These are phyloP conservation scores for Tenebrosternarchus preto DNA, from an alignment of 2,113 vertebrate genomes.

Conservation along the genomic window DNA sequence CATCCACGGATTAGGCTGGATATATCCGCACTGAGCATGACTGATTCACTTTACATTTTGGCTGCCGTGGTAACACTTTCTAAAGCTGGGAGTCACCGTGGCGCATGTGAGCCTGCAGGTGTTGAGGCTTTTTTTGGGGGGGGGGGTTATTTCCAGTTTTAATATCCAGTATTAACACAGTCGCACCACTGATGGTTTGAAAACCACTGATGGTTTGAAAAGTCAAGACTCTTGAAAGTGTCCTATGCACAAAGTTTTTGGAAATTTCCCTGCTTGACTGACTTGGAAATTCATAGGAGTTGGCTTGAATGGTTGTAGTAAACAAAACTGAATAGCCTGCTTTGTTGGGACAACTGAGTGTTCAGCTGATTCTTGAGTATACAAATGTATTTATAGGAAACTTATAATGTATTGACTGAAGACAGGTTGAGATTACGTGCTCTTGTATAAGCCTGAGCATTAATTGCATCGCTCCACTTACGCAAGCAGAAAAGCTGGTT, in stretches of 20 bases:
- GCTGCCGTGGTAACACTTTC: constrained; percentile 26
- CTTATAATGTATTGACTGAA: neutral
- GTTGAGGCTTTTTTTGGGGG: neutral
- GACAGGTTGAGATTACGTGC: neutral
- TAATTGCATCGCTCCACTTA: neutral
- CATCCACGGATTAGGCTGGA: constrained; percentile 24
- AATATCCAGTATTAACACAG: constrained; percentile 16
- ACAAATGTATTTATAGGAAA: neutral
- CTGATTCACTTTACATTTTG: constrained; percentile 13
- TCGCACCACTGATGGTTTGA: too few relatives aligned
- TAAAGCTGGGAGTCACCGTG: constrained; percentile 23
- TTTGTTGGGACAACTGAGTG: neutral
- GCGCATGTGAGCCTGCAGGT: constrained; percentile 37
- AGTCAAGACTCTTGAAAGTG: too few relatives aligned
- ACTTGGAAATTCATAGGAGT: neutral
- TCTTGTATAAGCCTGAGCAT: neutral
- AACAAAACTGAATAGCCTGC: neutral
- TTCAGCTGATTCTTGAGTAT: neutral
- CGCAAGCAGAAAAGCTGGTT: neutral
- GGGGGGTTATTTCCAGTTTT: constrained; percentile 9
- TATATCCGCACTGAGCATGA: constrained; percentile 31
- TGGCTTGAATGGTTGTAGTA: neutral
- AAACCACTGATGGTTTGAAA: too few relatives aligned
- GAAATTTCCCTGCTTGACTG: constrained; percentile 20
- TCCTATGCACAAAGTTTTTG: constrained; percentile 1